Conservation (phyloP, 2,797 vertebrate genomes). For the Melanotaenia maccullochi region DNA sequence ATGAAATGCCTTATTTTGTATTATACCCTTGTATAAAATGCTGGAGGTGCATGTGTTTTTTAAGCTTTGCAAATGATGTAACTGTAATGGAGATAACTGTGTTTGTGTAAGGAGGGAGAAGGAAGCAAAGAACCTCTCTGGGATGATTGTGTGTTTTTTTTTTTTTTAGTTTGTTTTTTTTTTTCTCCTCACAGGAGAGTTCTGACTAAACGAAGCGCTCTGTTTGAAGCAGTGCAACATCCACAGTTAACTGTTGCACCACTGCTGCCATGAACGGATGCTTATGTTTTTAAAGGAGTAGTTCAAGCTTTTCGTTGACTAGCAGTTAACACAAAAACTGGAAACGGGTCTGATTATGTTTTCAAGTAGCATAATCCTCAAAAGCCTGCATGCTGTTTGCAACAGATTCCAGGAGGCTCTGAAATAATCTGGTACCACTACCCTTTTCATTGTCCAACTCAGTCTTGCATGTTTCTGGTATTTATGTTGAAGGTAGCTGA, state of each 20-base stretch:
- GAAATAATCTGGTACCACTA: not conserved
- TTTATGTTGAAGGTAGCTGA: constrained; percentile 17
- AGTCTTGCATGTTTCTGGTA: constrained; percentile 10
- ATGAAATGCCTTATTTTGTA: constrained; percentile 99
- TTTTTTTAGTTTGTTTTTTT: not conserved
- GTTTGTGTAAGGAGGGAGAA: constrained; percentile 50
- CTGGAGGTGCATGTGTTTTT: constrained; percentile 98
- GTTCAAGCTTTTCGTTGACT: constrained; percentile 17
- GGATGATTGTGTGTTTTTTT: constrained; percentile 2
- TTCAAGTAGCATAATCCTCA: not conserved
- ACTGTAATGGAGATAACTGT: constrained; percentile 68
- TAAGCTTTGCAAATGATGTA: constrained; percentile 89
- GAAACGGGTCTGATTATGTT: not conserved
- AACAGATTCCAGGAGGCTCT: not conserved
- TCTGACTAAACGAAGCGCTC: constrained; percentile 29
- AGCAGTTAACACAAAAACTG: not conserved
- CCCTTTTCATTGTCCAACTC: not conserved
- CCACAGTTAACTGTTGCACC: constrained; percentile 8
- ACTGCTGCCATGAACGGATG: not conserved
- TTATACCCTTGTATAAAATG: constrained; percentile 97
- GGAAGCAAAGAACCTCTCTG: constrained; percentile 37
- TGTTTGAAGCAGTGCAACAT: constrained; percentile 47
- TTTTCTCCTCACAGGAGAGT: constrained; percentile 14
- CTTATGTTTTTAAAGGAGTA: constrained; percentile 12
- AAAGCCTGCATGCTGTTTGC: not conserved